A percentile compares a stretch with the other conserved stretches of the same genome.
Conservation (phyloP, 2,888 invertebrate species). For the Drosophila meridionalis region DNA sequence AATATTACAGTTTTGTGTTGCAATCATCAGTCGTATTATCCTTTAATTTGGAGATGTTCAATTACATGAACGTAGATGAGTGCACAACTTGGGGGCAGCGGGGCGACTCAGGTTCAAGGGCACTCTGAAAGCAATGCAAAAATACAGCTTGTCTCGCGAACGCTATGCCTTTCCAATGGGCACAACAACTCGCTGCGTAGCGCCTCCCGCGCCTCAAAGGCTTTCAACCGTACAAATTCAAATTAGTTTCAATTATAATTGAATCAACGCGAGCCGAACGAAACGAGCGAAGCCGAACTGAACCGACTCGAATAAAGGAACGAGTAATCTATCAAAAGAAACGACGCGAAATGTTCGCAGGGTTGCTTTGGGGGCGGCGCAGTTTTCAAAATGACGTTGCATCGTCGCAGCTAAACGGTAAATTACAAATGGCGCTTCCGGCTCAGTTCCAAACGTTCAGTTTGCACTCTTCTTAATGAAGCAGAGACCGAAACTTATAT, state of each 20-base stretch:
- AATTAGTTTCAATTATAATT: conserved; percentile 84
- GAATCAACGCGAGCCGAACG: conserved; percentile 71
- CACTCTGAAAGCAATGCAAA: conserved; percentile 62
- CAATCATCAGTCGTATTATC: conserved; percentile 63
- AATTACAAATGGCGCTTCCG: conserved; percentile 70
- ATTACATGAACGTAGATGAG: conserved; percentile 43
- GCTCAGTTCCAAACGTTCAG: conserved; percentile 29
- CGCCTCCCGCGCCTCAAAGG: conserved; percentile 3
- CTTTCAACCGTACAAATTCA: conserved; percentile 55
- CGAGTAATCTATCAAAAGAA: conserved; percentile 27
- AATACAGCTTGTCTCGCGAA: conserved; percentile 41
- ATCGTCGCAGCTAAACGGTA: conserved; percentile 42
- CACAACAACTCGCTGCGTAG: conserved; percentile 40
- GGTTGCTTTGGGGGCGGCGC: conserved; percentile 35
- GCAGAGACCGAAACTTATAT: neutral
- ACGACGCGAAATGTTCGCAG: conserved; percentile 29
- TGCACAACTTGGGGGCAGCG: conserved; percentile 16
- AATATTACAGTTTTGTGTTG: conserved; percentile 18
- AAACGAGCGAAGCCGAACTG: conserved; percentile 23
- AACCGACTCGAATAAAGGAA: conserved; percentile 44
- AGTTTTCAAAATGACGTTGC: conserved; percentile 61
- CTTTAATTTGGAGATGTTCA: conserved; percentile 69
- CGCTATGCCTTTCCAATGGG: conserved; percentile 33
- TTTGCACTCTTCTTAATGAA: conserved; percentile 1
- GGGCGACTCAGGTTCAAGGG: conserved; percentile 82